Evolutionary conservation across 2,888 invertebrate genomes (phyloP).

Genomic region (Eucera pruinosa): DNA sequence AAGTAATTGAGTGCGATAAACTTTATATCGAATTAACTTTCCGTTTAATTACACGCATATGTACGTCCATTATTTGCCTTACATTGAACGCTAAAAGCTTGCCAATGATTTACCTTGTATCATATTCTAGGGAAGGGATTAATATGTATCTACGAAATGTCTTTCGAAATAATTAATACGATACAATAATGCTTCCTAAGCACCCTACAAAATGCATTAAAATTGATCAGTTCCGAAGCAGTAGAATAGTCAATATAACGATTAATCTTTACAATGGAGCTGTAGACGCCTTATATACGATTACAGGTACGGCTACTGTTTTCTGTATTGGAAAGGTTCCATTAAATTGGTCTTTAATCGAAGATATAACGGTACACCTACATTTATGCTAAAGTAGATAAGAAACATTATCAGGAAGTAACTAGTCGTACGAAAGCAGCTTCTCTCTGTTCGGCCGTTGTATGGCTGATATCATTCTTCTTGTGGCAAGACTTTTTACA

Average conservation of each 20-base stretch:
- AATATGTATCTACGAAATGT: no score
- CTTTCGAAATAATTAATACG: no score
- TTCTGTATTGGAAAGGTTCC: slow-evolving; percentile 85
- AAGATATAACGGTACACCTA: slow-evolving; percentile 90
- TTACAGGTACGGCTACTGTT: slow-evolving; percentile 85
- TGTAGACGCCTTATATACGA: slow-evolving; percentile 89
- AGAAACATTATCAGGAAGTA: slow-evolving; percentile 91
- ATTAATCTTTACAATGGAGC: slow-evolving; percentile 90
- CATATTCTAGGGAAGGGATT: no score
- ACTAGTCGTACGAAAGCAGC: slow-evolving; percentile 95
- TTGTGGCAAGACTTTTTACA: slow-evolving; percentile 86
- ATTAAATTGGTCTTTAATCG: slow-evolving; percentile 85
- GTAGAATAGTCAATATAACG: slow-evolving; percentile 92
- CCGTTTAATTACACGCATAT: no score
- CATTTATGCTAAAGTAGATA: slow-evolving; percentile 95
- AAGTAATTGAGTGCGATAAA: no score
- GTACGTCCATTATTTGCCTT: no score
- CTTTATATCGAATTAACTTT: no score
- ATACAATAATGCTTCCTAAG: no score
- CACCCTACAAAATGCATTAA: no score
- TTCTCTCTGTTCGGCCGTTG: slow-evolving; percentile 91
- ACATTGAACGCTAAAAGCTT: no score
- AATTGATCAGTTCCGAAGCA: no score
- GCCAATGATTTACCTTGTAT: no score
- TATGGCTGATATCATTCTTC: slow-evolving; percentile 88